phyloP scores from a whole-genome alignment of 1,140 invertebrate genomes.

The Bombus sylvicola region DNA sequence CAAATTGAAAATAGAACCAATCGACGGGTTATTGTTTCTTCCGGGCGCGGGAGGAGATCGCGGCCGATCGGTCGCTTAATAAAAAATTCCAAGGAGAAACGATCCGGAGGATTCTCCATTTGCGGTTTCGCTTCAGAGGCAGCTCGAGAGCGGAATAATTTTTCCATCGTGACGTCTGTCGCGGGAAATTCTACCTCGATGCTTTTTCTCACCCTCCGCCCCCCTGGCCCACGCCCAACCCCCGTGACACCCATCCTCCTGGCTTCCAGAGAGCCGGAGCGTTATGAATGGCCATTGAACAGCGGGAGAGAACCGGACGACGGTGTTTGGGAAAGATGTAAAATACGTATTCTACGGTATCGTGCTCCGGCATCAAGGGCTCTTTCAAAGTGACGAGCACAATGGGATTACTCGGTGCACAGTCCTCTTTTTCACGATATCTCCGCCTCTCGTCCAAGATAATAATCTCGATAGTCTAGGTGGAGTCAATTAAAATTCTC shows the following conservation, averaged over 20 bases:
- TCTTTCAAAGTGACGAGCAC: constrained; percentile 38
- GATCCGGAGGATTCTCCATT: constrained; percentile 10
- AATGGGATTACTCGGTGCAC: constrained; percentile 29
- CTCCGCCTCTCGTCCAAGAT: not conserved
- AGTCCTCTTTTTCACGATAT: constrained; percentile 8
- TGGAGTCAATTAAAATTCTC: constrained; percentile 48
- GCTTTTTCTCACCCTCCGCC: not conserved
- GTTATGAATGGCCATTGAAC: constrained; percentile 45
- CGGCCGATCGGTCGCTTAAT: not conserved
- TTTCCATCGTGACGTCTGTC: constrained; percentile 52
- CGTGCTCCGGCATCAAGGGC: not conserved
- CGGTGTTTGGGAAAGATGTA: constrained; percentile 41
- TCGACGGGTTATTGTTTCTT: not conserved
- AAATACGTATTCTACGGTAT: constrained; percentile 40
- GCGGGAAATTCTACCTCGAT: constrained; percentile 9
- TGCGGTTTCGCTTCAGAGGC: constrained; percentile 25
- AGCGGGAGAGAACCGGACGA: constrained; percentile 7
- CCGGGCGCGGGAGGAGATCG: not conserved
- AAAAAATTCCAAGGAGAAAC: constrained; percentile 32
- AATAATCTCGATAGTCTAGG: constrained; percentile 42
- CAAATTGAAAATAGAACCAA: not conserved
- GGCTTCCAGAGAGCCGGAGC: not conserved
- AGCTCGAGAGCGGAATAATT: constrained; percentile 48
- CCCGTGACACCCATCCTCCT: not conserved
- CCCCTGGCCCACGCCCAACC: too few species aligned